phyloP scores from a whole-genome alignment of 2,797 vertebrate genomes.

The Anas bahamensis region DNA sequence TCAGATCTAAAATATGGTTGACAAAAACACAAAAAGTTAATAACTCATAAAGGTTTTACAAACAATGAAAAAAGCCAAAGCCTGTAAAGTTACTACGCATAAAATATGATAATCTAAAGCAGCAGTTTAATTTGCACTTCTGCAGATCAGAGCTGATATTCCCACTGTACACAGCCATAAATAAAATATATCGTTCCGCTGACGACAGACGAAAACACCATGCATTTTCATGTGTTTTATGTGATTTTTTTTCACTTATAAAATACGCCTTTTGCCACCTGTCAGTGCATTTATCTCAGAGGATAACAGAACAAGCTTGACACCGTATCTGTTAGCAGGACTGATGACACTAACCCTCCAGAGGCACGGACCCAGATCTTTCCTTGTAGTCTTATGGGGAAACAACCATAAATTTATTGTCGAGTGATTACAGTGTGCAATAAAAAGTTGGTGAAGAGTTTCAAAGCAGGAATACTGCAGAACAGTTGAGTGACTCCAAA shows the following conservation, averaged over 20 bases:
- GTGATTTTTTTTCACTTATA: background rate
- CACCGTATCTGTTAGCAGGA: background rate
- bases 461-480: background rate
- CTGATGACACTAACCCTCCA: background rate
- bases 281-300: background rate
- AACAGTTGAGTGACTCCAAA: background rate
- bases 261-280: background rate
- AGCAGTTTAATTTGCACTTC: conserved; percentile 36
- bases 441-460: background rate
- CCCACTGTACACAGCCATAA: background rate
- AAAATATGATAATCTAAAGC: conserved; percentile 9
- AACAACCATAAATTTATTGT: background rate
- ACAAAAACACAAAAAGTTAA: background rate
- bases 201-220: background rate
- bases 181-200: background rate
- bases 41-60: background rate
- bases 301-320: background rate
- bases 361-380: background rate
- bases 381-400: background rate
- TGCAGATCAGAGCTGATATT: background rate
- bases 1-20: background rate
- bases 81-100: background rate
- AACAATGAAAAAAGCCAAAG: background rate
- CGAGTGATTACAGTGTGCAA: background rate
- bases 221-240: background rate